phyloP scores from a whole-genome alignment of 2,888 invertebrate genomes.

The Macaria notata region DNA sequence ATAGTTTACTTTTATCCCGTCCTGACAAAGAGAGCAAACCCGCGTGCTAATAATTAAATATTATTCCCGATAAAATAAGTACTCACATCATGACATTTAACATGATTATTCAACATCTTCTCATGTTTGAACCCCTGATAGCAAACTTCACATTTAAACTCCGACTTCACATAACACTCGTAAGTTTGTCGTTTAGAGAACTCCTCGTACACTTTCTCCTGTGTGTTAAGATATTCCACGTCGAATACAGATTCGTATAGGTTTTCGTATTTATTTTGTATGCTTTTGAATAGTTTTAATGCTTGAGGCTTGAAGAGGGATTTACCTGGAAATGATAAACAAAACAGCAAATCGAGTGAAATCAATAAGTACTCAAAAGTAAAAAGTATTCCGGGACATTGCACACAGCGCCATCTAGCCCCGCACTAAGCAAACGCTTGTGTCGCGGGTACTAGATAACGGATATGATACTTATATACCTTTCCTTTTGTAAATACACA shows the following conservation, averaged over 20 bases:
- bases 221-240: slow-evolving; percentile 4
- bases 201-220: slow-evolving; percentile 10
- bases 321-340: slow-evolving; percentile 1
- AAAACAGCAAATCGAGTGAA: not conserved
- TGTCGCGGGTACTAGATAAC: no score
- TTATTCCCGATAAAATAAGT: no score
- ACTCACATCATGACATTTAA: slow-evolving; percentile 12
- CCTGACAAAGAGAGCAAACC: no score
- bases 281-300: slow-evolving; percentile 8
- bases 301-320: slow-evolving; percentile 6
- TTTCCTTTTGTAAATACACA: no score
- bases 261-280: slow-evolving; percentile 5
- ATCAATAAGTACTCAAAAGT: no score
- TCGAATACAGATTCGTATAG: slow-evolving; percentile 8
- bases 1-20: no score
- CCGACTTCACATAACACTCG: not conserved
- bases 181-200: slow-evolving; percentile 10
- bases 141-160: slow-evolving; percentile 11
- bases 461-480: no score
- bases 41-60: no score
- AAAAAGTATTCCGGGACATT: no score
- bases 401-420: no score
- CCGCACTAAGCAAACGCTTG: no score
- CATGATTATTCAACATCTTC: slow-evolving; percentile 9
- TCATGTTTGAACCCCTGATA: slow-evolving; percentile 14